These are phyloP conservation scores for Sinohyriopsis cumingii DNA, from an alignment of 2,888 invertebrate genomes.

Conservation along the genomic window DNA sequence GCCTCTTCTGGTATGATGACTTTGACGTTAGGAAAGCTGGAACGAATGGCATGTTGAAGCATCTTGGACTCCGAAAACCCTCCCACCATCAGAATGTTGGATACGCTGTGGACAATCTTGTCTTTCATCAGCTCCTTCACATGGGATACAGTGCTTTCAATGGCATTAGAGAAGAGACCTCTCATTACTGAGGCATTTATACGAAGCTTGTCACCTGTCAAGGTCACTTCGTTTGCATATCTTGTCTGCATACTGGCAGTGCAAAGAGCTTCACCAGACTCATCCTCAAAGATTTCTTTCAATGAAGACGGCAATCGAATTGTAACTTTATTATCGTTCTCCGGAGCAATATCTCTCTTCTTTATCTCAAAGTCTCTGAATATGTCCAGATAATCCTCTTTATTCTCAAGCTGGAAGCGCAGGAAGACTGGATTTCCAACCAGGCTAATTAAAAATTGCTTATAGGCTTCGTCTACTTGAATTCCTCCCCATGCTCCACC, in stretches of 20 bases:
- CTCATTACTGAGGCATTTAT: constrained; percentile 7
- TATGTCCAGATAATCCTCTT: too few relatives aligned
- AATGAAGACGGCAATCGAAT: constrained; percentile 11
- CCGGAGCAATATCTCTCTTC: constrained; percentile 2
- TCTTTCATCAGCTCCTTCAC: constrained; percentile 12
- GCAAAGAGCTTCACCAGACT: constrained; percentile 15
- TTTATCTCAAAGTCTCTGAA: constrained; percentile 24
- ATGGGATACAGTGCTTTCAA: constrained; percentile 11
- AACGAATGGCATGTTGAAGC: neutral
- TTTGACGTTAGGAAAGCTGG: constrained; percentile 6
- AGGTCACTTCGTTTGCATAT: constrained; percentile 10
- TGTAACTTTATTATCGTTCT: neutral
- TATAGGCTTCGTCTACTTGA: too few relatives aligned
- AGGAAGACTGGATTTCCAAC: too few relatives aligned
- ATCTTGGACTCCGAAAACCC: too few relatives aligned
- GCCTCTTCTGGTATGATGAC: constrained; percentile 1
- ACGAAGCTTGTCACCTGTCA: too few relatives aligned
- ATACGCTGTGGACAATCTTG: neutral
- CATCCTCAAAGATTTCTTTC: constrained; percentile 4
- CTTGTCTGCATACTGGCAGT: constrained; percentile 6
- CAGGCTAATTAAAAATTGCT: too few relatives aligned
- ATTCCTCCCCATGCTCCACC: too few relatives aligned
- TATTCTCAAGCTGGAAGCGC: too few relatives aligned
- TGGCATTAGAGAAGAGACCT: constrained; percentile 12
- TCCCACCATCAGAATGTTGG: too few relatives aligned